Conservation (phyloP, 2,113 vertebrate genomes). For the Hemibagrus wyckioides region DNA sequence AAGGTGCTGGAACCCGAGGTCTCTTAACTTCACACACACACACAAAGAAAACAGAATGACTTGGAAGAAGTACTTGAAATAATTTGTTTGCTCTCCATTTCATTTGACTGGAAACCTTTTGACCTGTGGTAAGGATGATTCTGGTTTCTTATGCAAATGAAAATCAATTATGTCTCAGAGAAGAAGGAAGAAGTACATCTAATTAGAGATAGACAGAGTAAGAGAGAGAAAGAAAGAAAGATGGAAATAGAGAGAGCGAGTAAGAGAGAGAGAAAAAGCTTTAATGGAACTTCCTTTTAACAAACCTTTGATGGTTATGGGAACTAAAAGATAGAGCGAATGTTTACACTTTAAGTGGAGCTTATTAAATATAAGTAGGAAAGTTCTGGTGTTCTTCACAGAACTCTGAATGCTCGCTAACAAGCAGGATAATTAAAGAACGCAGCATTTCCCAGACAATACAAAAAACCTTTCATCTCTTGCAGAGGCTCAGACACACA, state of each 20-base stretch:
- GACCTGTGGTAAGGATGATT: conserved; percentile 24
- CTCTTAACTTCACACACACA: background rate
- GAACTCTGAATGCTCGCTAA: conserved; percentile 26
- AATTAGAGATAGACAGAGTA: conserved; percentile 26
- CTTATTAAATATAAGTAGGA: conserved; percentile 44
- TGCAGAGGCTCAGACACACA: conserved; percentile 12
- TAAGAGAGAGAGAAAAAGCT: conserved; percentile 12
- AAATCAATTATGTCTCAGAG: conserved; percentile 40
- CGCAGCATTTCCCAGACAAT: conserved; percentile 31
- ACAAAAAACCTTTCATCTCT: conserved; percentile 38
- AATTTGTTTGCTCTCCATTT: conserved; percentile 42
- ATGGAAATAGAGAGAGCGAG: background rate
- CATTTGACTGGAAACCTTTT: conserved; percentile 22
- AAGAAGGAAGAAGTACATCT: conserved; percentile 20
- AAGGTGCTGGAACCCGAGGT: conserved; percentile 18
- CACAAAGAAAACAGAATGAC: background rate
- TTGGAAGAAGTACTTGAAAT: conserved; percentile 13
- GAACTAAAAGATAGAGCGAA: conserved; percentile 31
- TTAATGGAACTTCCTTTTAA: conserved; percentile 32
- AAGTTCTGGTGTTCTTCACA: conserved; percentile 35
- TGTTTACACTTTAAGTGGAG: conserved; percentile 40
- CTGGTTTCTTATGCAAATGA: conserved; percentile 42
- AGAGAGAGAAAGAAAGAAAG: conserved; percentile 2
- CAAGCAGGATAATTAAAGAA: conserved; percentile 43
- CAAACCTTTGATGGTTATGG: conserved; percentile 34